These are phyloP conservation scores for Anagrus nilaparvatae DNA, from an alignment of 1,140 invertebrate genomes.

Conservation along the genomic window DNA sequence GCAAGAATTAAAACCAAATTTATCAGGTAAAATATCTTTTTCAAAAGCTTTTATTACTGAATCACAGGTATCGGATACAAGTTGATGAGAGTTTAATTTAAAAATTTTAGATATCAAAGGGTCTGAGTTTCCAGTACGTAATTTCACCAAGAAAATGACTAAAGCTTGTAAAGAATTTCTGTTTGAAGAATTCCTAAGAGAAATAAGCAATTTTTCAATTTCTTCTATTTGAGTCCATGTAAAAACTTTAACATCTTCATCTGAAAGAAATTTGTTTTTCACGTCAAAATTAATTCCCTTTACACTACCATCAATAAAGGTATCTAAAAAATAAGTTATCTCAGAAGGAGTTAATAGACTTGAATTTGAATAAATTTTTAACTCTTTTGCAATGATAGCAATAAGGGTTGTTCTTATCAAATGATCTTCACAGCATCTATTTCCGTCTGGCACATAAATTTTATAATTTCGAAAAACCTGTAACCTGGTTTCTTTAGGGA, in stretches of 20 bases:
- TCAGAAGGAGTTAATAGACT: constrained; percentile 8
- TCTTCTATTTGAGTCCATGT: constrained; percentile 14
- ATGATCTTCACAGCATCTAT: constrained; percentile 16
- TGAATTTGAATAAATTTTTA: constrained; percentile 10
- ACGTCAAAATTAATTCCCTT: constrained; percentile 10
- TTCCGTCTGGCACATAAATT: constrained; percentile 14
- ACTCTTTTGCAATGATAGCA: constrained; percentile 11
- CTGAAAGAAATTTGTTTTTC: constrained; percentile 6
- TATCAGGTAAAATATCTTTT: constrained; percentile 12
- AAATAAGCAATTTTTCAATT: constrained; percentile 8
- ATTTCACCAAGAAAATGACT: constrained; percentile 16
- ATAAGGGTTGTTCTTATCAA: constrained; percentile 15
- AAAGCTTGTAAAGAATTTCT: constrained; percentile 13
- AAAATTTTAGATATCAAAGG: constrained; percentile 12
- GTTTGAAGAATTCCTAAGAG: constrained; percentile 12
- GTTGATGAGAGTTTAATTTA: constrained; percentile 12
- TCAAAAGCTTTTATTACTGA: constrained; percentile 15
- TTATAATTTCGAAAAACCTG: constrained; percentile 11
- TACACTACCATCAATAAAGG: constrained; percentile 4
- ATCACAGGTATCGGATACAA: constrained; percentile 8
- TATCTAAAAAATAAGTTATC: constrained; percentile 7
- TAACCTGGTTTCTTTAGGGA: constrained; percentile 9
- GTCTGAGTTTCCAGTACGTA: constrained; percentile 15
- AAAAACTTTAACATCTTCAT: constrained; percentile 12
- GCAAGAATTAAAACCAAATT: constrained; percentile 10